phyloP scores from a whole-genome alignment of 64 coral and sea anemone genomes.

The Cladopsammia gracilis region DNA sequence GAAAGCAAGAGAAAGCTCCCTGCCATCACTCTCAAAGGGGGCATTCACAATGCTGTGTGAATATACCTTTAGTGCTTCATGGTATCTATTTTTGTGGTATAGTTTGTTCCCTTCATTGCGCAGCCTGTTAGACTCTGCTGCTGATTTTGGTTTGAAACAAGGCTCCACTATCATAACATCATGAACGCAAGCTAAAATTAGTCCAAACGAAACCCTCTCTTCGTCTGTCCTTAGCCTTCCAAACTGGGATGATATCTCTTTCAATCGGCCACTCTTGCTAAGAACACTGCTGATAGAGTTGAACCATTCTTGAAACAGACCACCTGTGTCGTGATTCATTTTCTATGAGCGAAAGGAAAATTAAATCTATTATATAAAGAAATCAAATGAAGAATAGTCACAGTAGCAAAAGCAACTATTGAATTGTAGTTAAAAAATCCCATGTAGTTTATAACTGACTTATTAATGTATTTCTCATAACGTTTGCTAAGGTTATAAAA shows the following conservation, averaged over 20 bases:
- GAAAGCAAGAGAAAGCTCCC: conserved; percentile 79
- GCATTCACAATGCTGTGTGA: conserved; percentile 78
- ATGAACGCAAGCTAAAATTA: conserved; percentile 62
- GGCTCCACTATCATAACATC: conserved; percentile 66
- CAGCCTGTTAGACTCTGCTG: conserved; percentile 36
- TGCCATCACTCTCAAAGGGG: conserved; percentile 31
- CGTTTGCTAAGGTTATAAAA: no score
- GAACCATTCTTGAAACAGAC: conserved; percentile 47
- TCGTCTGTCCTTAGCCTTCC: conserved; percentile 67
- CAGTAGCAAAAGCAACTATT: no score
- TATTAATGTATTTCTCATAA: no score
- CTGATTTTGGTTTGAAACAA: conserved; percentile 61
- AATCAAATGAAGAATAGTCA: no score
- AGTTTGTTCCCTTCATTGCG: conserved; percentile 89
- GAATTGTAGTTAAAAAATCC: not conserved
- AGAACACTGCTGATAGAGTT: conserved; percentile 15
- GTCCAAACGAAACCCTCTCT: conserved; percentile 75
- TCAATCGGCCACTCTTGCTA: conserved; percentile 1
- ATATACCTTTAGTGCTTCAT: conserved; percentile 74
- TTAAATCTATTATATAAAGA: no score
- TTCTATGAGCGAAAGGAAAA: not conserved
- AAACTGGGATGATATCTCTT: conserved; percentile 60
- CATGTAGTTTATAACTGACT: not conserved
- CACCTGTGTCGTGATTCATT: not conserved
- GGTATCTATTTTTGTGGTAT: conserved; percentile 71